These are phyloP conservation scores for Drosophila kanekoi DNA, from an alignment of 2,888 invertebrate species.

Conservation along the genomic window DNA sequence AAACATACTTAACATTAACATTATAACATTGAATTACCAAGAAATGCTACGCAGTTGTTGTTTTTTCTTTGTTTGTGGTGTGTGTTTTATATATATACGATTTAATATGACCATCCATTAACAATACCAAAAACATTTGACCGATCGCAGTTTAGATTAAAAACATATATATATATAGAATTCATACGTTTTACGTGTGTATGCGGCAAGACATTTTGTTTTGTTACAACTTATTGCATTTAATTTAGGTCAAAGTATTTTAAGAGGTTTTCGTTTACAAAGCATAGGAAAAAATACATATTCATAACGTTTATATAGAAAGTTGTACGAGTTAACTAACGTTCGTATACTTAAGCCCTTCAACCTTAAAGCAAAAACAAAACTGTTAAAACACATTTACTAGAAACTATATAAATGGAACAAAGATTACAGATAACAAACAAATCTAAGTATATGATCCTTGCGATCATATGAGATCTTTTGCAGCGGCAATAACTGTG, in stretches of 20 bases:
- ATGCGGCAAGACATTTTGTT: conserved; percentile 55
- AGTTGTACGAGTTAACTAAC: conserved; percentile 32
- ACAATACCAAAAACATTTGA: conserved; percentile 69
- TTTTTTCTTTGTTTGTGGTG: conserved; percentile 7
- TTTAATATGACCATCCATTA: conserved; percentile 50
- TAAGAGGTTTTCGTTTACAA: conserved; percentile 45
- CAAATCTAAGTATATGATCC: background rate
- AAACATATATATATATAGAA: conserved; percentile 44
- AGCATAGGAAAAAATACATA: conserved; percentile 49
- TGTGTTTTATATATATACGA: conserved; percentile 10
- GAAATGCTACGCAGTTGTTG: conserved; percentile 63
- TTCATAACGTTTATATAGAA: conserved; percentile 13
- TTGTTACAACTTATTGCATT: conserved; percentile 61
- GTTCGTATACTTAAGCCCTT: conserved; percentile 29
- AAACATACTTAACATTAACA: conserved; percentile 79
- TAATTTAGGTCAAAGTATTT: conserved; percentile 24
- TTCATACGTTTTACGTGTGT: conserved; percentile 38
- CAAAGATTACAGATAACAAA: conserved; percentile 10
- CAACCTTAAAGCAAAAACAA: conserved; percentile 47
- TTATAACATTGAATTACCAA: conserved; percentile 79
- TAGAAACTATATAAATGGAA: conserved; percentile 21
- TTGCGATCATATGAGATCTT: background rate
- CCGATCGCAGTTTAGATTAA: conserved; percentile 52
- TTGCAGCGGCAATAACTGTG: background rate
- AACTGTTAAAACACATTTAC: conserved; percentile 44